Evolutionary conservation across 2,113 vertebrate species (phyloP).

Genomic region (Pseudorhombus dupliciocellatus): DNA sequence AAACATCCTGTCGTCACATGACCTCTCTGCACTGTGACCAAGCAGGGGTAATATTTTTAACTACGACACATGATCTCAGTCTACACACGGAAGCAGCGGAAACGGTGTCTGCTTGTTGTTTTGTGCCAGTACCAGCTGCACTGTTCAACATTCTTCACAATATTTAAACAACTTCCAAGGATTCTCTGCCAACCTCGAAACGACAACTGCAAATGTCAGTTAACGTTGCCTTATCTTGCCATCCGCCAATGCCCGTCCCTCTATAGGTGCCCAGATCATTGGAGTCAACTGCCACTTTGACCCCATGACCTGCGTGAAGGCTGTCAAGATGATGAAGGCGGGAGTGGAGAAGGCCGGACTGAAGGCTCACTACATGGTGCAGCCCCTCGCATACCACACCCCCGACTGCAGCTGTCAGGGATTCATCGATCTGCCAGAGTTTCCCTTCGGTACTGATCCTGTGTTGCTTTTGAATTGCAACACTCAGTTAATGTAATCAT

Average conservation of each 20-base stretch:
- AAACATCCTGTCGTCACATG: constrained; percentile 1
- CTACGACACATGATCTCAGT: background rate
- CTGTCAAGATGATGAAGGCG: constrained; percentile 93
- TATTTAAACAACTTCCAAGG: too few relatives aligned
- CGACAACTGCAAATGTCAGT: background rate
- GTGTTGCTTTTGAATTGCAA: background rate
- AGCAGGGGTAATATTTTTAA: background rate
- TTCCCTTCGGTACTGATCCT: constrained; percentile 90
- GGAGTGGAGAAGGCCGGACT: constrained; percentile 88
- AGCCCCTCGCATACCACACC: constrained; percentile 94
- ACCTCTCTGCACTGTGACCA: background rate
- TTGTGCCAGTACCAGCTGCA: background rate
- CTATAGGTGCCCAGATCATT: constrained; percentile 90
- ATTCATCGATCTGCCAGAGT: constrained; percentile 96
- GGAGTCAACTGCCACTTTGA: constrained; percentile 99
- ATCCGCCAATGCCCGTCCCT: background rate
- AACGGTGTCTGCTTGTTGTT: background rate
- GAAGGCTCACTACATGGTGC: constrained; percentile 93
- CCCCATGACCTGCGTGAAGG: constrained; percentile 81
- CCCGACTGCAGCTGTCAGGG: constrained; percentile 95
- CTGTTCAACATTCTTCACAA: fast-evolving
- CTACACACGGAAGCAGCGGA: background rate
- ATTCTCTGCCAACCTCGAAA: background rate
- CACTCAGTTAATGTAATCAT: background rate
- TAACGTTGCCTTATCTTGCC: background rate